Evolutionary conservation across 2,797 vertebrate species (phyloP).

Genomic region (Cuculus canorus): DNA sequence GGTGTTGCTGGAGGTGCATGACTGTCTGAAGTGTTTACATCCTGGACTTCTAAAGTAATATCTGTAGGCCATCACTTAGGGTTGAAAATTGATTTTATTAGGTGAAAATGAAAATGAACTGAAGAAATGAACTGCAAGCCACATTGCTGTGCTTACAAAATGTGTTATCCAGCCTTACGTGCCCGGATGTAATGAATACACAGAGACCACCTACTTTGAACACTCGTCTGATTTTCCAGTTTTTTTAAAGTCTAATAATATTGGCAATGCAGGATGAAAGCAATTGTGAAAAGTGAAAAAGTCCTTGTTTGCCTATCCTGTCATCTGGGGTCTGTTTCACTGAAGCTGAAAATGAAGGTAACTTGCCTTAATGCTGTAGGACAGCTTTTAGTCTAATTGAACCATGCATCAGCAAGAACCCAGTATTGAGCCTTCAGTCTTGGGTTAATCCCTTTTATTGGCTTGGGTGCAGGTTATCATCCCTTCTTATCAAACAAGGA

Average conservation of each 20-base stretch:
- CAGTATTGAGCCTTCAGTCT: slow-evolving; percentile 52
- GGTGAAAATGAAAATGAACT: slow-evolving; percentile 68
- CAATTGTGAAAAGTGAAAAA: slow-evolving; percentile 68
- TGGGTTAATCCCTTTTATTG: slow-evolving; percentile 68
- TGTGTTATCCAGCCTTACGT: slow-evolving; percentile 5
- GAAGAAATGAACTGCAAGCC: slow-evolving; percentile 63
- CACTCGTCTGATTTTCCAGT: slow-evolving; percentile 45
- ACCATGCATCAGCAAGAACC: slow-evolving; percentile 31
- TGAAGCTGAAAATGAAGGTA: slow-evolving; percentile 63
- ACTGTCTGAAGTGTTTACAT: slow-evolving; percentile 58
- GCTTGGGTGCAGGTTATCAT: slow-evolving; percentile 60
- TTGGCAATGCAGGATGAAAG: slow-evolving; percentile 63
- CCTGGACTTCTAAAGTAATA: slow-evolving; percentile 55
- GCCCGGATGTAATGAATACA: slow-evolving; percentile 39
- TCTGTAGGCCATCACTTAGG: slow-evolving; percentile 62
- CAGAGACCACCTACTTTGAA: slow-evolving; percentile 63
- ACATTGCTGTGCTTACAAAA: slow-evolving; percentile 37
- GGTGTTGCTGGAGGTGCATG: slow-evolving; percentile 16
- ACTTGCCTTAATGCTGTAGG: slow-evolving; percentile 50
- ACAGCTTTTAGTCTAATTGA: slow-evolving; percentile 72
- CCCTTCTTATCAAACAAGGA: slow-evolving; percentile 72
- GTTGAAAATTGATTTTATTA: slow-evolving; percentile 73
- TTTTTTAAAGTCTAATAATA: slow-evolving; percentile 65
- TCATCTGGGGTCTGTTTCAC: slow-evolving; percentile 66
- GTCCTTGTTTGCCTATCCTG: slow-evolving; percentile 60